Evolutionary conservation across 2,888 invertebrate species (phyloP).

Genomic region (Drosophila flavopinicola): DNA sequence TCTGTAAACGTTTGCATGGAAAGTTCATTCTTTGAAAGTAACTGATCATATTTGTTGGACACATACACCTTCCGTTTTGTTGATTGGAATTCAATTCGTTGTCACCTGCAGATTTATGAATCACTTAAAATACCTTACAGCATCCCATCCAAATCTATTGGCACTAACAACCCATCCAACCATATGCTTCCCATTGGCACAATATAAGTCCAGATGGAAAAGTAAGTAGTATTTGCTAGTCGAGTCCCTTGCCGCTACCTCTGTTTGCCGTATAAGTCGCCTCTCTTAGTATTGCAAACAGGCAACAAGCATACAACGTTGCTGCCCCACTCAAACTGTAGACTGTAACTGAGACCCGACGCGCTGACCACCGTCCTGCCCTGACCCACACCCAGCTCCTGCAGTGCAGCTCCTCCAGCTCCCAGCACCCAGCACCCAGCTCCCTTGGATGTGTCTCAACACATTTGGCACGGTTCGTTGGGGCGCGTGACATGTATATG

Average conservation of each 20-base stretch:
- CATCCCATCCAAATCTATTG: too few species aligned
- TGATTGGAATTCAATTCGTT: too few species aligned
- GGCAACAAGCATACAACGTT: conserved; percentile 18
- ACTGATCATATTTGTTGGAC: too few species aligned
- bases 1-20: background rate
- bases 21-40: too few species aligned
- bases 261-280: background rate
- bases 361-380: conserved; percentile 28
- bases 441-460: conserved; percentile 59
- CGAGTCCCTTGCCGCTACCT: background rate
- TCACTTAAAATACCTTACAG: too few species aligned
- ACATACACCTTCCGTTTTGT: too few species aligned
- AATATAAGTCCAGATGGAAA: too few species aligned
- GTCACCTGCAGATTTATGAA: too few species aligned
- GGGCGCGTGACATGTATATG: conserved; percentile 78
- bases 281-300: conserved; percentile 10
- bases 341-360: conserved; percentile 9
- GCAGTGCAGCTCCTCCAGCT: background rate
- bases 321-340: conserved; percentile 6
- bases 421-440: background rate
- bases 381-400: background rate
- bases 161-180: too few species aligned
- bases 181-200: too few species aligned
- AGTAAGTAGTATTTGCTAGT: conserved; percentile 13
- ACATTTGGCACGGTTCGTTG: conserved; percentile 74